Percentiles rank a stretch among this genome's conserved stretches.
Conservation (phyloP, 2,113 vertebrate genomes). For the Oryzias woworae region DNA sequence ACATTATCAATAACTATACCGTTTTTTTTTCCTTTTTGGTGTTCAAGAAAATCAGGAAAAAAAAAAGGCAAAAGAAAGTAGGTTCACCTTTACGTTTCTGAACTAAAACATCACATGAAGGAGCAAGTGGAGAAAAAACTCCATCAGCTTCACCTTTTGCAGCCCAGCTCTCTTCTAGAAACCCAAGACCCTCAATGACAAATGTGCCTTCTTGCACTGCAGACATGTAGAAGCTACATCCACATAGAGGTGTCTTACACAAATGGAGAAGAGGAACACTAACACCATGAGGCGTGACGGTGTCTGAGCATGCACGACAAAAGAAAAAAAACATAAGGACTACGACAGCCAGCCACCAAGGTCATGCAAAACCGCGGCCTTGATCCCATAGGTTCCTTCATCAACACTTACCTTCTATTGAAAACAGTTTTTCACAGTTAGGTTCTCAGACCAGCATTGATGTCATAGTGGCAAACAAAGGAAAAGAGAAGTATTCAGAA, state of each 20-base stretch:
- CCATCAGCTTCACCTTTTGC: too few relatives aligned
- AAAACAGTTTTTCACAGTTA: constrained; percentile 78
- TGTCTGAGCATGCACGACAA: constrained; percentile 36
- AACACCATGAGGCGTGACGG: constrained; percentile 3
- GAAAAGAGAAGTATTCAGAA: constrained; percentile 34
- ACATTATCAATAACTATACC: background rate
- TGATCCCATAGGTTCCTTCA: constrained; percentile 6
- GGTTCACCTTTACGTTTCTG: too few relatives aligned
- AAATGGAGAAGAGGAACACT: constrained; percentile 14
- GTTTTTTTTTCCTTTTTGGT: too few relatives aligned
- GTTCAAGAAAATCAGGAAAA: too few relatives aligned
- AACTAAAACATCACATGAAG: too few relatives aligned
- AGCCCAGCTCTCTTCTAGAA: background rate
- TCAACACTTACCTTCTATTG: constrained; percentile 88
- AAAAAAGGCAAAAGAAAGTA: too few relatives aligned
- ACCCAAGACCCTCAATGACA: constrained; percentile 29
- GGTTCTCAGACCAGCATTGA: constrained; percentile 83
- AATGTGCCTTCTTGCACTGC: constrained; percentile 8
- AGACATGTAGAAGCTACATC: constrained; percentile 6
- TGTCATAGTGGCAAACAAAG: constrained; percentile 56
- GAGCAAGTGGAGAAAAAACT: too few relatives aligned
- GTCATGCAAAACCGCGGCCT: constrained; percentile 51
- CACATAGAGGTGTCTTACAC: background rate
- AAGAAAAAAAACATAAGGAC: constrained; percentile 17
- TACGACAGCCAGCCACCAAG: constrained; percentile 31